A percentile compares a stretch with the other conserved stretches of the same genome.
Conservation (phyloP, 2,113 vertebrate species). For the Bufo bufo region DNA sequence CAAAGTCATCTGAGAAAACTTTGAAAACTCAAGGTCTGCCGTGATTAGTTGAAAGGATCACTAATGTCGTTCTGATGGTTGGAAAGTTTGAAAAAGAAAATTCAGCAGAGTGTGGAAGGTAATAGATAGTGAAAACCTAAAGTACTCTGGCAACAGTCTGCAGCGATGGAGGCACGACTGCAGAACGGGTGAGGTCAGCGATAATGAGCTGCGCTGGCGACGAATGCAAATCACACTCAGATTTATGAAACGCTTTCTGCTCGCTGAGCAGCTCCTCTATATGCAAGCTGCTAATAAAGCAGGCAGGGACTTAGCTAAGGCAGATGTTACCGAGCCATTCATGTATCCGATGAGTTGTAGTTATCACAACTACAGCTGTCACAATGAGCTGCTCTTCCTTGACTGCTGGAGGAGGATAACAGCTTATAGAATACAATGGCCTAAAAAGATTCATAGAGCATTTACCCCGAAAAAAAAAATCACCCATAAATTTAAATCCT, state of each 20-base stretch:
- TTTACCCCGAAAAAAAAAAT: not conserved
- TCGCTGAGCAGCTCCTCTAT: conserved; percentile 74
- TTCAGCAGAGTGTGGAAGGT: conserved; percentile 45
- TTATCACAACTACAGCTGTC: conserved; percentile 27
- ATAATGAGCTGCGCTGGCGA: conserved; percentile 67
- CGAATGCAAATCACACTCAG: conserved; percentile 73
- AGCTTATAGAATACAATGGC: not conserved
- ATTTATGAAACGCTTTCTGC: conserved; percentile 77
- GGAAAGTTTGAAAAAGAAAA: conserved; percentile 33
- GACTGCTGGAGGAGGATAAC: not conserved
- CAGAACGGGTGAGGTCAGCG: conserved; percentile 68
- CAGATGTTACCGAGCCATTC: conserved; percentile 66
- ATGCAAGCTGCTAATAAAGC: conserved; percentile 78
- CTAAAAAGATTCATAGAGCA: not conserved
- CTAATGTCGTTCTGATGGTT: conserved; percentile 37
- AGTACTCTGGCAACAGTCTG: conserved; percentile 56
- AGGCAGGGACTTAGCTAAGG: conserved; percentile 67
- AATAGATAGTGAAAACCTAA: conserved; percentile 66
- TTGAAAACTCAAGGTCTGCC: conserved; percentile 27
- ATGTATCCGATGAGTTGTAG: conserved; percentile 7
- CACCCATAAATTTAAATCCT: not conserved
- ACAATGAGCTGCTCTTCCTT: not conserved
- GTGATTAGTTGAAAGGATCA: conserved; percentile 23
- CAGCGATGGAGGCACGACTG: conserved; percentile 61
- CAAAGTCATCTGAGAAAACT: conserved; percentile 41